Evolutionary conservation across 2,888 invertebrate species (phyloP), one percentile per base, ranked within the genome.

Genomic region (Epirrita christyi): DNA sequence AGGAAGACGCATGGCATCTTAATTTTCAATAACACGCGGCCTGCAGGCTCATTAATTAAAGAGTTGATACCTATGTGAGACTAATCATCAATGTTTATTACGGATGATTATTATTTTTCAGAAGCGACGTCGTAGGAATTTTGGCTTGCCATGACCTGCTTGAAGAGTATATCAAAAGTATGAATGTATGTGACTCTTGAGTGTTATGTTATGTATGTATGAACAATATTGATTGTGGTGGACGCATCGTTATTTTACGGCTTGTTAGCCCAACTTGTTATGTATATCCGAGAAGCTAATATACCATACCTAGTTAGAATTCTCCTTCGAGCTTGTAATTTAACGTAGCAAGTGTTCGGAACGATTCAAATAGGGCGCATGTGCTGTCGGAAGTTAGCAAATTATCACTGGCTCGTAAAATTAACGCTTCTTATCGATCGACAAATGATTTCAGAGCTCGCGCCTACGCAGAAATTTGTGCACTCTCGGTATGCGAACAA

Each of bases 371-470:
- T 91, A 90, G 88, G 88, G 89, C 84, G 85, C 85, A 65, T 65
- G 55, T 77, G 83, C 86, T 83, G 90, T 90, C 92, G 91, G 92
- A 92, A 92, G 92, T 92, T 90, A 86, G 88, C 91, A 91, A 92
- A 92, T 92, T 92, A 92, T 92, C 92, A 88, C 88, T 88, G 86
- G 83, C 81, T 92, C 91, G 91, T 92, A 91, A 92, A 92, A 91
- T 91, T 91, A 92, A 91, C 92, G 88, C 88, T 86, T 85, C 89
- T 90, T 92, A 92, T 92, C 92, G 89, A 86, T 84, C 83, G 80
- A 85, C 81, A 87, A 86, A 89, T 90, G 85, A 90, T 90, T 88
- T 88, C 78, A 72, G 71, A 80, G 74, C 72, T 61, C 50, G 66
- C 66, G 63, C 40, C 61, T 59, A 61, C 78, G 74, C 59, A 71